Evolutionary conservation across 2,888 invertebrate species (phyloP).

Genomic region (Aspidiotus rigidus): DNA sequence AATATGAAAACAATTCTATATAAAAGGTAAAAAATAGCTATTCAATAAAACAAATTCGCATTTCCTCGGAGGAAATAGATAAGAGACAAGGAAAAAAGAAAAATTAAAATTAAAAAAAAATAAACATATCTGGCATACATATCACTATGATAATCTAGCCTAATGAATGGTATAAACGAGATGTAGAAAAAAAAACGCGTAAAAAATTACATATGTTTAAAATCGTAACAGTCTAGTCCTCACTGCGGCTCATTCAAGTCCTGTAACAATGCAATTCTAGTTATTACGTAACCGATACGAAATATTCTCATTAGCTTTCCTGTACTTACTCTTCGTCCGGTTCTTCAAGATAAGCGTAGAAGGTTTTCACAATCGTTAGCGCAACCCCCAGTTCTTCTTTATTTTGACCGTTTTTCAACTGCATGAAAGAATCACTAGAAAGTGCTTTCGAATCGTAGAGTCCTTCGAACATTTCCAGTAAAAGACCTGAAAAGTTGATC

Average conservation of each 20-base stretch:
- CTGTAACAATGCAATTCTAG: not conserved
- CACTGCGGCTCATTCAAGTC: not conserved
- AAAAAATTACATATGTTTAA: not conserved
- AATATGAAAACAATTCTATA: not conserved
- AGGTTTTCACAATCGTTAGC: not conserved
- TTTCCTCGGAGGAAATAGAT: no score
- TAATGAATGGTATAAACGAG: not conserved
- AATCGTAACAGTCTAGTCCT: not conserved
- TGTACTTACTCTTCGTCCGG: no score
- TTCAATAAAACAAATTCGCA: not conserved
- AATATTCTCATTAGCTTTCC: no score
- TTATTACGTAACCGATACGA: no score
- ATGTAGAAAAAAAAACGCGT: not conserved
- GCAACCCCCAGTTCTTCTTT: slow-evolving; percentile 6
- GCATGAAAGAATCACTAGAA: slow-evolving; percentile 21
- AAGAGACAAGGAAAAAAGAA: not conserved
- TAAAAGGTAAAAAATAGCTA: slow-evolving; percentile 1
- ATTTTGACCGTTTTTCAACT: not conserved
- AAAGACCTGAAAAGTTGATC: slow-evolving; percentile 5
- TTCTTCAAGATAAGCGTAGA: slow-evolving; percentile 8
- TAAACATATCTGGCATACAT: not conserved
- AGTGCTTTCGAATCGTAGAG: slow-evolving; percentile 8
- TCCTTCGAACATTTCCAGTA: slow-evolving; percentile 9
- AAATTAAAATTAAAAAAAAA: slow-evolving; percentile 2
- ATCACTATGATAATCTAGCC: not conserved